phyloP scores from a whole-genome alignment of 2,888 invertebrate genomes.

The Lordiphosa fenestrarum region DNA sequence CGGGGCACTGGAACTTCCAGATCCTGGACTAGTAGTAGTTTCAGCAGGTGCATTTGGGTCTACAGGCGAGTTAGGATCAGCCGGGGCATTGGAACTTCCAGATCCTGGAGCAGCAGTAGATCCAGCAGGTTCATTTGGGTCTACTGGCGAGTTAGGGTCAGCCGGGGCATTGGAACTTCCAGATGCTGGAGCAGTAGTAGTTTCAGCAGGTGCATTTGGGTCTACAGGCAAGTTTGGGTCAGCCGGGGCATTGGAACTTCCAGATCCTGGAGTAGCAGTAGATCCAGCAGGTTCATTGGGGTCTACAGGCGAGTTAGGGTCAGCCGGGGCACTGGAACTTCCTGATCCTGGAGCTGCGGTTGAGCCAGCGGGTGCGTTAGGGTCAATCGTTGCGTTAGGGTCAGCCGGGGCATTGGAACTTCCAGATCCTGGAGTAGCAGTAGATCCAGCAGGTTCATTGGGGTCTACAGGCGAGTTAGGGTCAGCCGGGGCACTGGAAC shows the following conservation, averaged over 20 bases:
- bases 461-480: constrained; percentile 24
- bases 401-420: constrained; percentile 26
- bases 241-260: not conserved
- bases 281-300: constrained; percentile 14
- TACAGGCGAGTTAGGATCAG: constrained; percentile 9
- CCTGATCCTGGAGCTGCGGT: constrained; percentile 11
- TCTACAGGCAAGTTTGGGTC: constrained; percentile 15
- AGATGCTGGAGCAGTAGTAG: constrained; percentile 11
- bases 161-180: constrained; percentile 22
- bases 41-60: constrained; percentile 20
- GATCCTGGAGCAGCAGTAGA: constrained; percentile 1
- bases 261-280: constrained; percentile 1
- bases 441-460: constrained; percentile 15
- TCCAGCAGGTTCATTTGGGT: constrained; percentile 23
- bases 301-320: constrained; percentile 13
- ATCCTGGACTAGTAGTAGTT: constrained; percentile 9
- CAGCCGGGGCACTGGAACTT: not conserved
- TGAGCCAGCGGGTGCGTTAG: constrained; percentile 19
- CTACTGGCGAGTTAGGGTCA: constrained; percentile 11
- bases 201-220: constrained; percentile 24
- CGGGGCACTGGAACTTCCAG: constrained; percentile 19
- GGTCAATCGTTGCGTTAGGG: constrained; percentile 22
- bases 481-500: constrained; percentile 9
- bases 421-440: constrained; percentile 4
- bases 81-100: constrained; percentile 16